Conservation (phyloP, 2,888 invertebrate genomes). For the Drosophila subquinaria region DNA sequence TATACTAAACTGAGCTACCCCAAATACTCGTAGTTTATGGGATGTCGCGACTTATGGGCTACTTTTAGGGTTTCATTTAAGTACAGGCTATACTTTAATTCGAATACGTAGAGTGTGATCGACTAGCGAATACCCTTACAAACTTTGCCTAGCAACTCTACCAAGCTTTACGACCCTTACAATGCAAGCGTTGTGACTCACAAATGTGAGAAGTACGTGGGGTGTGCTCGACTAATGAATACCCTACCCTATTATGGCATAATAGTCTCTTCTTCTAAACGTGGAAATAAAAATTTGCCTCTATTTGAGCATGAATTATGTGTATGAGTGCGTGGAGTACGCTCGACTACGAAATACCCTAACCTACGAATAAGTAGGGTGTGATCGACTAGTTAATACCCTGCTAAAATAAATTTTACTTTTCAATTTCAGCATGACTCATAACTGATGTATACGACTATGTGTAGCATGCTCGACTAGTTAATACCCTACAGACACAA, state of each 20-base stretch:
- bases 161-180: no score
- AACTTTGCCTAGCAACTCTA: not conserved
- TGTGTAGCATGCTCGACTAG: not conserved
- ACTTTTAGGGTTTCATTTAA: slow-evolving; percentile 71
- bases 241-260: not conserved
- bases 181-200: no score
- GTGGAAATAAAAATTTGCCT: not conserved
- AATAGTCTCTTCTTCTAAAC: not conserved
- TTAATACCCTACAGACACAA: not conserved
- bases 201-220: not conserved
- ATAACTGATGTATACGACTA: not conserved
- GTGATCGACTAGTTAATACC: not conserved
- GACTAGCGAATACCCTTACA: not conserved
- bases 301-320: no score
- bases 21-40: slow-evolving; percentile 62
- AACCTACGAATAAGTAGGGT: not conserved
- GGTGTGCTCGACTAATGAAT: not conserved
- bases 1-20: slow-evolving; percentile 4
- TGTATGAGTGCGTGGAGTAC: not conserved
- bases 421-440: not conserved
- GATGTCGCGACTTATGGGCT: slow-evolving; percentile 75
- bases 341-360: not conserved
- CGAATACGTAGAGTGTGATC: not conserved
- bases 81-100: slow-evolving; percentile 9
- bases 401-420: no score